Conservation (phyloP, 2,797 vertebrate genomes). For the Vespertilio murinus region DNA sequence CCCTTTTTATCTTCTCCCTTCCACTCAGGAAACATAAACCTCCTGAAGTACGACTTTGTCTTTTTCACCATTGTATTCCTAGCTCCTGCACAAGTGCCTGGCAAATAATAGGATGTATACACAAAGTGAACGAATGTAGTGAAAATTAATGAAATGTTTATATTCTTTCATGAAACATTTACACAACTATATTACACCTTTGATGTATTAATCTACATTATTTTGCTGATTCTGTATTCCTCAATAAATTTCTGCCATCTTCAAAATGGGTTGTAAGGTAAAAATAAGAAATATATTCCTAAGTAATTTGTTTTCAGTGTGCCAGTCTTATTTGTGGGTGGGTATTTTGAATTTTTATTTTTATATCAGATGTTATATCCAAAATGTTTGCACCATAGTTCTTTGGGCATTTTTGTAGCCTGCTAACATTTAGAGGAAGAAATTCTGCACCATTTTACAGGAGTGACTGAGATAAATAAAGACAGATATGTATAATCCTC, state of each 20-base stretch:
- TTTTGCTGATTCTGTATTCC: conserved; percentile 17
- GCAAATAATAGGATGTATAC: background rate
- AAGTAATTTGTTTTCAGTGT: conserved; percentile 21
- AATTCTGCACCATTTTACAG: background rate
- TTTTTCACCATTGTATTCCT: background rate
- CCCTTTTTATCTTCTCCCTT: background rate
- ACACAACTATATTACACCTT: background rate
- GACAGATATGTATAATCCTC: background rate
- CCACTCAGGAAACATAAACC: background rate
- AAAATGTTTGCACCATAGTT: background rate
- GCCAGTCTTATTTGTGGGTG: background rate
- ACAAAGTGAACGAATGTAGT: conserved; percentile 1
- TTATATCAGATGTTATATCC: background rate
- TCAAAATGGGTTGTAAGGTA: background rate
- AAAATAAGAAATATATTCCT: background rate
- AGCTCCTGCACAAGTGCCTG: background rate
- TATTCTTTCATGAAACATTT: conserved; percentile 8
- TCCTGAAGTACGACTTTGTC: background rate
- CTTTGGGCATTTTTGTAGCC: background rate
- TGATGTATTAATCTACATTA: background rate
- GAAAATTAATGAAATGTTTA: conserved; percentile 32
- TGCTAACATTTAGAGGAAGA: background rate
- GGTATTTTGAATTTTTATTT: conserved; percentile 38
- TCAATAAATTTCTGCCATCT: conserved; percentile 19
- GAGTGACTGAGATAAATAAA: background rate